These are phyloP conservation scores for Magallana angulata DNA, from an alignment of 1,140 invertebrate genomes.

Conservation along the genomic window DNA sequence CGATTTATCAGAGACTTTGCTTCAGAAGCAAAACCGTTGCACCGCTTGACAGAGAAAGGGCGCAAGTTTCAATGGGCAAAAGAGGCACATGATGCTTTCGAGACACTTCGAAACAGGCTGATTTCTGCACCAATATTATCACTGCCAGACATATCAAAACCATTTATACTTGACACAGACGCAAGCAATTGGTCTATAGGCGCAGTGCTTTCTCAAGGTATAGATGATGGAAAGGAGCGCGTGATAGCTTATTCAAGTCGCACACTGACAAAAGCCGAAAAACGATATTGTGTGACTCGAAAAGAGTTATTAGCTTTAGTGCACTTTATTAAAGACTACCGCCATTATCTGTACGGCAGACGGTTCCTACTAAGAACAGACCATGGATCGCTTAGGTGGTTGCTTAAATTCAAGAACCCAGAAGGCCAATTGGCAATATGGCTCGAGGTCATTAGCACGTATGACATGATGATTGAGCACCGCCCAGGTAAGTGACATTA, in stretches of 20 bases:
- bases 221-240: background rate
- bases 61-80: background rate
- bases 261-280: constrained; percentile 30
- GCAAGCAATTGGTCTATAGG: constrained; percentile 63
- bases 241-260: constrained; percentile 48
- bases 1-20: constrained; percentile 56
- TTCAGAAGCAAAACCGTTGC: constrained; percentile 9
- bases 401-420: constrained; percentile 29
- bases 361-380: background rate
- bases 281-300: constrained; percentile 34
- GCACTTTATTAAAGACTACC: constrained; percentile 16
- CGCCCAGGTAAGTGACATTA: background rate
- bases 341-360: constrained; percentile 36
- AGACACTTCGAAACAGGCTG: too few species aligned
- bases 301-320: constrained; percentile 29
- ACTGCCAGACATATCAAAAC: background rate
- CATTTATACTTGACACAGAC: constrained; percentile 66
- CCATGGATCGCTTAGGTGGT: constrained; percentile 30
- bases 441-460: constrained; percentile 5
- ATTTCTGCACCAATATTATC: too few species aligned
- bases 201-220: constrained; percentile 68
- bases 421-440: constrained; percentile 35
- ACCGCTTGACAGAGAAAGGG: constrained; percentile 30
- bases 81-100: too few species aligned
- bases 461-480: constrained; percentile 34